Evolutionary conservation across 1,140 invertebrate species (phyloP), one percentile per base, ranked within the genome.

Genomic region (Drosophila novamexicana): DNA sequence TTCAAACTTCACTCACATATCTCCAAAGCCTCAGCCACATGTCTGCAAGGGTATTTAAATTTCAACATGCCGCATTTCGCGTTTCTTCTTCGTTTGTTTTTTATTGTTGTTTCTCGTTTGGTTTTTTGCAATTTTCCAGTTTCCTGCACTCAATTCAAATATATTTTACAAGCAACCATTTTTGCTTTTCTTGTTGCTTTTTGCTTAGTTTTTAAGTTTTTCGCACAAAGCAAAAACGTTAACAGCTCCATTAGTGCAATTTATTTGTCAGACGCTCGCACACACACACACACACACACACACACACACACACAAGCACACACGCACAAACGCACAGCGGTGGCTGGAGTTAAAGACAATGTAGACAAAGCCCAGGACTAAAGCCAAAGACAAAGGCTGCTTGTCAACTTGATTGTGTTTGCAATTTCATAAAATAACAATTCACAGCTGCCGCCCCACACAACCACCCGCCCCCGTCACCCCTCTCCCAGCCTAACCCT

Each of bases 351-450:
- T 34, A 34, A 68, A 42, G 57, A 44, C 53, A 32, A 56, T 34
- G 37, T n/a, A 39, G 37, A 9, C 32, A 52, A 14, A 36, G 32
- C n/a, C 37, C n/a, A 52, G 14, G 34, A 34, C 56, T 45, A 39
- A 66, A 50, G 79, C 65, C 66, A 81, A 82, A 81, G 71, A 79
- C 82, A 88, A 82, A 79, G 58, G 47, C 56, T 61, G 65, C 81
- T 84, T 90, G 79, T 78, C 77, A 77, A 79, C 80, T 77, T 88
- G 84, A 88, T 88, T 88, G 84, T 88, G 84, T 88, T 88, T 88
- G 84, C 84, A 88, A 88, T 88, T 88, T 88, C 84, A 88, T 88
- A 88, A 88, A 88, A 88, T 88, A 88, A 88, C 84, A 88, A 88
- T 89, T 88, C 83, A 40, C 49, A 2, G 29, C 37, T 65, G 34